Evolutionary conservation across 37 sponge, comb jelly and placozoan genomes (phyloP).

Genomic region (Eunapius fragilis): DNA sequence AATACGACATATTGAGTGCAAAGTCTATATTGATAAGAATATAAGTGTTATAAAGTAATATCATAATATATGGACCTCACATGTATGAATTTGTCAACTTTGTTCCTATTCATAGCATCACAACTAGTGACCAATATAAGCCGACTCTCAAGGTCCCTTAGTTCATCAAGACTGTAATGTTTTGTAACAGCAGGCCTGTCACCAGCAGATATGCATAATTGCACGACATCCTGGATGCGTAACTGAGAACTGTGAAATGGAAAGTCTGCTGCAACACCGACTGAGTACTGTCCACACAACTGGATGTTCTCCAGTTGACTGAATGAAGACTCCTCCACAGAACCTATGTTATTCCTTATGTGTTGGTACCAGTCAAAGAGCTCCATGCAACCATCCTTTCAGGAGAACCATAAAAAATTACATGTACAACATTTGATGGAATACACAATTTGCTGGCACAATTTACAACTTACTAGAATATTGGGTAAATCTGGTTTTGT

Average conservation of each 20-base stretch:
- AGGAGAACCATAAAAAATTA: not conserved
- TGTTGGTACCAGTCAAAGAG: conserved; percentile 75
- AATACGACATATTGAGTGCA: conserved; percentile 58
- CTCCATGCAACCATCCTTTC: conserved; percentile 34
- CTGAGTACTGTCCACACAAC: conserved; percentile 45
- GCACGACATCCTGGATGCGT: conserved; percentile 43
- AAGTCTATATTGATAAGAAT: conserved; percentile 11
- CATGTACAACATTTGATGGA: not conserved
- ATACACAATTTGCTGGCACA: not conserved
- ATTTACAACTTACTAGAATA: conserved; percentile 31
- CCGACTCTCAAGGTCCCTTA: conserved; percentile 79
- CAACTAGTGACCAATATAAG: conserved; percentile 74
- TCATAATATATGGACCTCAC: conserved; percentile 15
- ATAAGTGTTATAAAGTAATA: not conserved
- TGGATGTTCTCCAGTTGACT: conserved; percentile 73
- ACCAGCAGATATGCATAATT: conserved; percentile 3
- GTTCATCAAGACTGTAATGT: conserved; percentile 61
- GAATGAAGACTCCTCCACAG: conserved; percentile 69
- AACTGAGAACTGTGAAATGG: not conserved
- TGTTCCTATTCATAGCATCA: conserved; percentile 41
- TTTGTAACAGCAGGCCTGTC: conserved; percentile 3
- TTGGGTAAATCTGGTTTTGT: conserved; percentile 19
- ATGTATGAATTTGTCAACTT: conserved; percentile 55
- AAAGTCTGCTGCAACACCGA: not conserved
- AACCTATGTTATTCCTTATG: conserved; percentile 65